A percentile compares a stretch with the other conserved stretches of the same genome.
These are phyloP conservation scores for Dinoponera quadriceps DNA, from an alignment of 1,140 invertebrate genomes.

Conservation along the genomic window DNA sequence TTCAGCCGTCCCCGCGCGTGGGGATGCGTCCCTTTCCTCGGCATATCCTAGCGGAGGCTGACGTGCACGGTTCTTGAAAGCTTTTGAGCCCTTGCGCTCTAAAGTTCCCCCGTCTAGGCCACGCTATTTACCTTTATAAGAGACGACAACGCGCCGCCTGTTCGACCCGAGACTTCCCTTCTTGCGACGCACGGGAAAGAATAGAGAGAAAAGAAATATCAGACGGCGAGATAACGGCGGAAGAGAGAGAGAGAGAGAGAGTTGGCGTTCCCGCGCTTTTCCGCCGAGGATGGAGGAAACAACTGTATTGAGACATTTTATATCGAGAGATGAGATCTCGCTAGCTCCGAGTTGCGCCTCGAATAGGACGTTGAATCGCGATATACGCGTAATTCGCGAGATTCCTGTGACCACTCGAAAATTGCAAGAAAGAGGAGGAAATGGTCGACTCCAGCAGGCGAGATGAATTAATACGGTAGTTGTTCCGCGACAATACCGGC, in stretches of 20 bases:
- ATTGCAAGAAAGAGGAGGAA: no score
- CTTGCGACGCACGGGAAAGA: conserved; percentile 26
- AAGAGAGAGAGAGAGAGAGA: conserved; percentile 34
- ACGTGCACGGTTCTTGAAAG: conserved; percentile 56
- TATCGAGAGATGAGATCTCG: conserved; percentile 3
- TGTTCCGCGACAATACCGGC: no score
- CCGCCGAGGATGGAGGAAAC: conserved; percentile 13
- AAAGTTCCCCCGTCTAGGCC: conserved; percentile 56
- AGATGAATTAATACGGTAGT: no score
- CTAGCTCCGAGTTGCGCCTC: neutral
- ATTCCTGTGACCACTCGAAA: no score
- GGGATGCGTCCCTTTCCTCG: conserved; percentile 30
- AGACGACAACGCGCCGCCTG: conserved; percentile 49
- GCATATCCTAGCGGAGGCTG: conserved; percentile 38
- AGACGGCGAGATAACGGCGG: conserved; percentile 25
- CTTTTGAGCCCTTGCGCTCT: conserved; percentile 53
- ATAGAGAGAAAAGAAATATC: conserved; percentile 50
- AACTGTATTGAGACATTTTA: conserved; percentile 15
- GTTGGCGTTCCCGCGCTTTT: neutral
- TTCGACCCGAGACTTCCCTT: conserved; percentile 48
- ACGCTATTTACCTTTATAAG: conserved; percentile 61
- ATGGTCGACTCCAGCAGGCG: no score
- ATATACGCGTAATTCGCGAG: neutral
- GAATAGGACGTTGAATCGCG: neutral
- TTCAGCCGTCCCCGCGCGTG: no score